Percentiles rank a stretch among this genome's conserved stretches.
phyloP scores from a whole-genome alignment of 2,113 vertebrate species.

The Uria lomvia region DNA sequence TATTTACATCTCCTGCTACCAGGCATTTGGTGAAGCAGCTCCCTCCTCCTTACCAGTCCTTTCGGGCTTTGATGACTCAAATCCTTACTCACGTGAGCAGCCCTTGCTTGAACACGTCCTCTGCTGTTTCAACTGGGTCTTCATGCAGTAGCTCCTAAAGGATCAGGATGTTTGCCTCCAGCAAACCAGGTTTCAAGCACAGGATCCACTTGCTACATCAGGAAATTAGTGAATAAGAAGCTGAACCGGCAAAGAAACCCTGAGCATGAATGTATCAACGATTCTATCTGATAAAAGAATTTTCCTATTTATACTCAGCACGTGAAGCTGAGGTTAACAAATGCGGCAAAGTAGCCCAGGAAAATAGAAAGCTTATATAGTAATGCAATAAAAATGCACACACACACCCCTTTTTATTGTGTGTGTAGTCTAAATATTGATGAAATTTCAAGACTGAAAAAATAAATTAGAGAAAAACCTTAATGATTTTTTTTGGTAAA shows the following conservation, averaged over 20 bases:
- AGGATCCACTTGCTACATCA: not conserved
- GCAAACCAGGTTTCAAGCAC: not conserved
- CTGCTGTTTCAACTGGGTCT: not conserved
- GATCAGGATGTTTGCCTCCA: not conserved
- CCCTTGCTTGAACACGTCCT: not conserved
- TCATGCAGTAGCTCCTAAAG: not conserved
- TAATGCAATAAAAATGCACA: not conserved
- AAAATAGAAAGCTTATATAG: not conserved
- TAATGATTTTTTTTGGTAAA: not conserved
- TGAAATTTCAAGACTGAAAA: not conserved
- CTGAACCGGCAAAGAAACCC: not conserved
- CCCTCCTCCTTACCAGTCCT: not conserved
- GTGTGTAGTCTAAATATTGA: not conserved
- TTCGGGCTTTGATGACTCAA: not conserved
- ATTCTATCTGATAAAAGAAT: not conserved
- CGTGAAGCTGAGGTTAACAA: not conserved
- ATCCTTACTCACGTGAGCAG: not conserved
- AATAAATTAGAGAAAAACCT: not conserved
- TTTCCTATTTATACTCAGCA: not conserved
- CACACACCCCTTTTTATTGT: not conserved
- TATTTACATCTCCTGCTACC: slow-evolving; percentile 32
- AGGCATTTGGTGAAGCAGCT: not conserved
- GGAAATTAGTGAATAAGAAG: not conserved
- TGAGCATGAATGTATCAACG: not conserved
- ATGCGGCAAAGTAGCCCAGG: not conserved